A percentile compares a stretch with the other conserved stretches of the same genome.
Evolutionary conservation across 1,140 invertebrate species (phyloP).

Genomic region (Leptopilina boulardi): DNA sequence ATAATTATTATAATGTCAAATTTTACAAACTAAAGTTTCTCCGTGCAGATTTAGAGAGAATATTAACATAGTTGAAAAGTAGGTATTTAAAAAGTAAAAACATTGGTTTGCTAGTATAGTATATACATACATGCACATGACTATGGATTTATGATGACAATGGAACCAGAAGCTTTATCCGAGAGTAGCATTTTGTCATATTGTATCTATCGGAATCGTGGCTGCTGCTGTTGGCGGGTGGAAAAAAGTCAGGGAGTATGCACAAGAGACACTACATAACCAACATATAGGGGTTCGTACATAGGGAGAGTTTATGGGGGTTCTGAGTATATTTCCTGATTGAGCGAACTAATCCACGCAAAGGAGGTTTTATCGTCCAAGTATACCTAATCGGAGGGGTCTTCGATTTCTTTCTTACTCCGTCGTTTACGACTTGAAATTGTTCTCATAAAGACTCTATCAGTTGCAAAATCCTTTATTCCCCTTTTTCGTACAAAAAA

Average conservation of each 20-base stretch:
- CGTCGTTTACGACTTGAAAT: constrained; percentile 15
- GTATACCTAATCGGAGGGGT: constrained; percentile 67
- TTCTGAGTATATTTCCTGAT: constrained; percentile 70
- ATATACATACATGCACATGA: neutral
- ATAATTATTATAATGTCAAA: too few species aligned
- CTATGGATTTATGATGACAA: neutral
- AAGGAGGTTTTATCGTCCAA: constrained; percentile 70
- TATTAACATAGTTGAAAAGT: too few species aligned
- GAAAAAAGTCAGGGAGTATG: constrained; percentile 8
- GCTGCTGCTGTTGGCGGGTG: neutral
- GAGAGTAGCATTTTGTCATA: neutral
- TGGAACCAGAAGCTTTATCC: neutral
- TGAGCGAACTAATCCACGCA: constrained; percentile 72
- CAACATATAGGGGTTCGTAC: constrained; percentile 40
- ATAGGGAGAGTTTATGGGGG: constrained; percentile 64
- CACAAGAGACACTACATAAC: constrained; percentile 6
- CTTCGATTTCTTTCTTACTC: constrained; percentile 27
- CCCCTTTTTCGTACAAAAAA: neutral
- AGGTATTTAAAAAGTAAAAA: too few species aligned
- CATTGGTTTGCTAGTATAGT: neutral
- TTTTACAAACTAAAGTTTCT: too few species aligned
- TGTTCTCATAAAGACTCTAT: constrained; percentile 13
- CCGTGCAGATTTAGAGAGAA: too few species aligned
- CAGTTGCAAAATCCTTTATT: constrained; percentile 6
- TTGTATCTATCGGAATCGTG: constrained; percentile 12